Conservation (phyloP, 92 coral and sea anemone genomes). For the Phymanthus crucifer region DNA sequence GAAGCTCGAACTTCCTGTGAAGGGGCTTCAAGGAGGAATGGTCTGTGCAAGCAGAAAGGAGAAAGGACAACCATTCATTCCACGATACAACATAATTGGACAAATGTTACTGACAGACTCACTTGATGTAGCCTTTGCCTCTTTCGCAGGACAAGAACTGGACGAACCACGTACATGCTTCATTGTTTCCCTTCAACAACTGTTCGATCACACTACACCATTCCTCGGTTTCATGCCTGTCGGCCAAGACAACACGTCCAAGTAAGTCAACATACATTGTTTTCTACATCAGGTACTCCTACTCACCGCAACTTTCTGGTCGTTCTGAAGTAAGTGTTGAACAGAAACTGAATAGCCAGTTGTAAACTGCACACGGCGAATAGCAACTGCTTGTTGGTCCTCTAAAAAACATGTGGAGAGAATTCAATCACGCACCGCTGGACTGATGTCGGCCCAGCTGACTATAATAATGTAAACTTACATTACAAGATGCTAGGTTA, state of each 20-base stretch:
- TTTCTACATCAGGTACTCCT: neutral
- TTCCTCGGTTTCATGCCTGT: constrained; percentile 75
- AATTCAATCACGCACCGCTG: too few species aligned
- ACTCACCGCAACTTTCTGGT: constrained; percentile 81
- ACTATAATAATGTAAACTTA: constrained; percentile 23
- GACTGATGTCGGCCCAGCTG: neutral
- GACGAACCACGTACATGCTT: constrained; percentile 80
- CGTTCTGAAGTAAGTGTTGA: constrained; percentile 86
- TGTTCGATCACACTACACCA: constrained; percentile 69
- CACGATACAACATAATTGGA: neutral
- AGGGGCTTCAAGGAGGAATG: constrained; percentile 80
- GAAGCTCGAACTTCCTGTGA: constrained; percentile 82
- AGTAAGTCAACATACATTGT: neutral
- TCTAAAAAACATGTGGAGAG: constrained; percentile 57
- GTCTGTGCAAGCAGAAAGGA: constrained; percentile 39
- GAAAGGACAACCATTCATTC: neutral
- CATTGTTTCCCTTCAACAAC: constrained; percentile 70
- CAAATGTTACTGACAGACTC: constrained; percentile 5
- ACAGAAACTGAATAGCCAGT: constrained; percentile 76
- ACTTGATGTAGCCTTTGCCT: constrained; percentile 89
- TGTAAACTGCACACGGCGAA: constrained; percentile 87
- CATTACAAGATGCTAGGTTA: constrained; percentile 80
- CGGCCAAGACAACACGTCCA: neutral
- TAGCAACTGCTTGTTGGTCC: constrained; percentile 62
- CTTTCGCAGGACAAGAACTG: constrained; percentile 78